Evolutionary conservation across 2,113 vertebrate species (phyloP).

Genomic region (Thinocorus orbignyianus): DNA sequence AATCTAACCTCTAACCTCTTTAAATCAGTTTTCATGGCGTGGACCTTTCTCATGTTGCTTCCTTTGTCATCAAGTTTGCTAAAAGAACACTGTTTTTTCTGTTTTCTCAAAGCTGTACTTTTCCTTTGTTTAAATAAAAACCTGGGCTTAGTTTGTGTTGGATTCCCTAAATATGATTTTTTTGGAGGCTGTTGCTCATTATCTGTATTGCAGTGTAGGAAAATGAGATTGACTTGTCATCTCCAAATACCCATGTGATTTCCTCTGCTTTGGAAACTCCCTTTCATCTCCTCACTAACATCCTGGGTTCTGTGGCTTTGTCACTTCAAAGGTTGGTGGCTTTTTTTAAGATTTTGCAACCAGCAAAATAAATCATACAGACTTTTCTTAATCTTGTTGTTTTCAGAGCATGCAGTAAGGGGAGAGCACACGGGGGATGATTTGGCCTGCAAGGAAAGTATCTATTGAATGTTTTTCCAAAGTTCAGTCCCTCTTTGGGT

Average conservation of each 20-base stretch:
- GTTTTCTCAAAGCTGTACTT: background rate
- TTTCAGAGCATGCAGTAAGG: background rate
- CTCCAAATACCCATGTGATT: background rate
- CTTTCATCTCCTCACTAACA: background rate
- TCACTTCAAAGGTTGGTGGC: background rate
- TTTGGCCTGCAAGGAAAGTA: background rate
- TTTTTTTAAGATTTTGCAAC: background rate
- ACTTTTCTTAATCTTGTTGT: background rate
- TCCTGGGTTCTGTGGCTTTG: background rate
- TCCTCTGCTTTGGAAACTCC: background rate
- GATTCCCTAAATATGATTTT: background rate
- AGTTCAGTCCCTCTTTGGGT: background rate
- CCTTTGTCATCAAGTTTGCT: background rate
- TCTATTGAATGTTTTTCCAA: background rate
- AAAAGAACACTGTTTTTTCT: background rate
- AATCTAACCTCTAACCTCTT: background rate
- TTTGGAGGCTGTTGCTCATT: background rate
- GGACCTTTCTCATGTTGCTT: background rate
- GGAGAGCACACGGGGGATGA: background rate
- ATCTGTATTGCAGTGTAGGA: background rate
- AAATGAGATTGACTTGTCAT: constrained; percentile 6
- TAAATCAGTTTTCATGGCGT: background rate
- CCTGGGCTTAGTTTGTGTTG: background rate
- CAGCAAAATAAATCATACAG: background rate
- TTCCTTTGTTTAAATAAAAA: background rate